These are phyloP conservation scores for Adineta ricciae DNA, from an alignment of 2,888 invertebrate species.

Conservation along the genomic window DNA sequence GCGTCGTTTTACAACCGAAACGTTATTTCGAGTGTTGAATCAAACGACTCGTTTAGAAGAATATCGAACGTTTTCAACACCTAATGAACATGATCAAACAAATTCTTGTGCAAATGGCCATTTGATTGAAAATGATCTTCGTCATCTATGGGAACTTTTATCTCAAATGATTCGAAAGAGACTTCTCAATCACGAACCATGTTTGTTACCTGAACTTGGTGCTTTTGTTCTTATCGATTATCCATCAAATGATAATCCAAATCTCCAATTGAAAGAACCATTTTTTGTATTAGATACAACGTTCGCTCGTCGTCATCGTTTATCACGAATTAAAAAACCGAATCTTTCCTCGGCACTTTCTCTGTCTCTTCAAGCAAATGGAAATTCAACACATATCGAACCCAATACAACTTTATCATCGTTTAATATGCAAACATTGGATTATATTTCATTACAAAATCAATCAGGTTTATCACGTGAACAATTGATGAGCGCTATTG, in stretches of 20 bases:
- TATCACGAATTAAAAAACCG: slow-evolving; percentile 7
- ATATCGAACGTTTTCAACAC: background rate
- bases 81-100: background rate
- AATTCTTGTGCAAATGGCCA: background rate
- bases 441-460: background rate
- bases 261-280: background rate
- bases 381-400: background rate
- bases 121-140: background rate
- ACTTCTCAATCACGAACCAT: slow-evolving; percentile 7
- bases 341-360: background rate
- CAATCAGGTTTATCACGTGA: background rate
- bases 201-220: background rate
- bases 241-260: background rate
- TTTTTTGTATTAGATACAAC: slow-evolving; percentile 15
- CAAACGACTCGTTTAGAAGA: background rate
- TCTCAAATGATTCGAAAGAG: slow-evolving; percentile 4
- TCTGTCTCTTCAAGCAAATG: background rate
- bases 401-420: slow-evolving; percentile 8
- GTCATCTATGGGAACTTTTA: background rate
- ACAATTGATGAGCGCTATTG: background rate
- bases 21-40: background rate
- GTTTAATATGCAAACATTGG: slow-evolving; percentile 20
- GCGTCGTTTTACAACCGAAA: background rate
- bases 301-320: slow-evolving; percentile 14
- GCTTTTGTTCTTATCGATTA: slow-evolving; percentile 11